A percentile compares a stretch with the other conserved stretches of the same genome.
phyloP scores from a whole-genome alignment of 2,888 invertebrate genomes.

The Linyphia triangularis region DNA sequence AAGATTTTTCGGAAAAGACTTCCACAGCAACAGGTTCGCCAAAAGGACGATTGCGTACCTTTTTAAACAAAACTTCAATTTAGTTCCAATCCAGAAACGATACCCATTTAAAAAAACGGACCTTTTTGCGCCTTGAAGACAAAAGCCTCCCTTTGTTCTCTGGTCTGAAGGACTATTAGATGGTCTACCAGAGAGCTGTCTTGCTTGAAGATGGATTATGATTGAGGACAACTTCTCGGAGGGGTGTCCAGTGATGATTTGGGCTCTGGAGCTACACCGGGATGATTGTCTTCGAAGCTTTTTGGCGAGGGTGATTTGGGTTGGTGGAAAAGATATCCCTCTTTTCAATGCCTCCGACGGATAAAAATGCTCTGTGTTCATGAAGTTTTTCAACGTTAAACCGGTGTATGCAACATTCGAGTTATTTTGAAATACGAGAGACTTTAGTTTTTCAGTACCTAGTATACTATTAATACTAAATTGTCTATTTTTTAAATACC shows the following conservation, averaged over 20 bases:
- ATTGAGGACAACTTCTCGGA: slow-evolving; percentile 30
- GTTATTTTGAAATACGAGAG: too few relatives aligned
- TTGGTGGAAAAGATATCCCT: too few relatives aligned
- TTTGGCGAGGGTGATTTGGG: background rate
- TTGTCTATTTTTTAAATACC: too few relatives aligned
- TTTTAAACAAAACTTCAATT: slow-evolving; percentile 3
- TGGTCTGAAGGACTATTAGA: slow-evolving; percentile 56
- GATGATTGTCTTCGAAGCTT: background rate
- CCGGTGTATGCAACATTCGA: too few relatives aligned
- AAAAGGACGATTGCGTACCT: background rate
- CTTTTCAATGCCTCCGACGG: too few relatives aligned
- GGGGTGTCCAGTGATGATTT: background rate
- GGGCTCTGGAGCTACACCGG: too few relatives aligned
- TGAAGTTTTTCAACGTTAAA: too few relatives aligned
- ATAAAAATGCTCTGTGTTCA: too few relatives aligned
- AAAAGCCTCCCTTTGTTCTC: slow-evolving; percentile 52
- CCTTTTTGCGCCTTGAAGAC: slow-evolving; percentile 11
- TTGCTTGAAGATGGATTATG: slow-evolving; percentile 54
- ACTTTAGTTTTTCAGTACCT: too few relatives aligned
- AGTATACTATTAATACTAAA: too few relatives aligned
- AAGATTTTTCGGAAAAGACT: background rate
- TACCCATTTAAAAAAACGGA: slow-evolving; percentile 41
- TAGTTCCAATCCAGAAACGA: background rate
- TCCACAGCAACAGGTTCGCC: background rate
- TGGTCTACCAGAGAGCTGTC: slow-evolving; percentile 60